Percentiles rank a stretch among this genome's conserved stretches.
These are phyloP conservation scores for Enteromius fasciolatus DNA, from an alignment of 2,797 vertebrate species.

Conservation along the genomic window DNA sequence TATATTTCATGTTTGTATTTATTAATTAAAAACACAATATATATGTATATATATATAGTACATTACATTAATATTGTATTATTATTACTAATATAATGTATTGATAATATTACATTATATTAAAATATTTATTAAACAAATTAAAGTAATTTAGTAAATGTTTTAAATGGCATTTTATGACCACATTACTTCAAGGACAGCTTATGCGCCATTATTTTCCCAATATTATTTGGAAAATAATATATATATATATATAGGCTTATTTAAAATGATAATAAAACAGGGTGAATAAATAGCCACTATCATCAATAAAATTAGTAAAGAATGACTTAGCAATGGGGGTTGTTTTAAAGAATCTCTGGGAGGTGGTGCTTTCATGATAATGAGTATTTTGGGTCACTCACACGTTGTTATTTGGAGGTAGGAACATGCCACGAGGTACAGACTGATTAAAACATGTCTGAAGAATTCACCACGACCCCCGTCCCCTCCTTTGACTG, in stretches of 20 bases:
- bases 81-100: neutral
- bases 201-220: neutral
- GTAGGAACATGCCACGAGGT: slow-evolving; percentile 56
- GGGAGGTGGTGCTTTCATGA: slow-evolving; percentile 47
- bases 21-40: neutral
- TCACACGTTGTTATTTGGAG: slow-evolving; percentile 59
- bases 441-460: slow-evolving; percentile 69
- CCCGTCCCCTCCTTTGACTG: slow-evolving; percentile 46
- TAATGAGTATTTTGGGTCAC: slow-evolving; percentile 62
- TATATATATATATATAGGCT: neutral
- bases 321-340: neutral
- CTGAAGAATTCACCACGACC: slow-evolving; percentile 60
- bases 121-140: neutral
- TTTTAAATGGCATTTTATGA: neutral
- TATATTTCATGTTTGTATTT: neutral
- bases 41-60: neutral
- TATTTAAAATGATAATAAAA: neutral
- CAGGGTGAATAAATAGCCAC: neutral
- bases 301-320: neutral
- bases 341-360: slow-evolving; percentile 45
- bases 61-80: neutral
- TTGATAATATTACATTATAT: neutral
- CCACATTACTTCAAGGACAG: neutral
- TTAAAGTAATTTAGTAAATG: neutral
- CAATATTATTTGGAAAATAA: neutral